Conservation (phyloP, 2,113 vertebrate species). For the Microtus richardsoni region DNA sequence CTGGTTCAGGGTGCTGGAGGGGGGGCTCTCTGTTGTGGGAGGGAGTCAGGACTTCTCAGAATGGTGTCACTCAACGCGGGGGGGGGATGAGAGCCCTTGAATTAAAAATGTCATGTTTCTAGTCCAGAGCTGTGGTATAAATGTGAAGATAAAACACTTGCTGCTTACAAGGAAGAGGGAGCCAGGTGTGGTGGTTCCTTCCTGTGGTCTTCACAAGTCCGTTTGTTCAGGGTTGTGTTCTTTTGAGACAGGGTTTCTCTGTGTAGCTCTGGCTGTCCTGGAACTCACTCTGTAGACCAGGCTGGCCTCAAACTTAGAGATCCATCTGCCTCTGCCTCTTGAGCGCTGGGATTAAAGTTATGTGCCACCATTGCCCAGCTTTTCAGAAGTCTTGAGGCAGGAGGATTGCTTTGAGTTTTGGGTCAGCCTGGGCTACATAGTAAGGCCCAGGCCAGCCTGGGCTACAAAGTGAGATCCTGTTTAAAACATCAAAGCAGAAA, state of each 20-base stretch:
- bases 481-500: background rate
- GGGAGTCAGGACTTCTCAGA: background rate
- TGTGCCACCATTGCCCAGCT: background rate
- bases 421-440: background rate
- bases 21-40: background rate
- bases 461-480: background rate
- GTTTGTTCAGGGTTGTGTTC: background rate
- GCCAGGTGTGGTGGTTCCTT: background rate
- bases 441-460: background rate
- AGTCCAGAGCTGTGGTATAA: background rate
- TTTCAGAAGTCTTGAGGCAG: background rate
- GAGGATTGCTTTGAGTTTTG: background rate
- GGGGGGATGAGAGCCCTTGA: background rate
- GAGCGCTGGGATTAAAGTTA: background rate
- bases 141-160: background rate
- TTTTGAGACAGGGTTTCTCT: background rate
- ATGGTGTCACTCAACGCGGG: background rate
- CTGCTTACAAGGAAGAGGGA: background rate
- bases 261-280: background rate
- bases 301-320: background rate
- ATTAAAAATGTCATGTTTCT: constrained; percentile 7
- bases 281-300: background rate
- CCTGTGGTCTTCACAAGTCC: background rate
- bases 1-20: background rate
- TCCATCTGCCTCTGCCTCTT: background rate